phyloP scores from a whole-genome alignment of 2,797 vertebrate genomes.

The Adrianichthys oophorus region DNA sequence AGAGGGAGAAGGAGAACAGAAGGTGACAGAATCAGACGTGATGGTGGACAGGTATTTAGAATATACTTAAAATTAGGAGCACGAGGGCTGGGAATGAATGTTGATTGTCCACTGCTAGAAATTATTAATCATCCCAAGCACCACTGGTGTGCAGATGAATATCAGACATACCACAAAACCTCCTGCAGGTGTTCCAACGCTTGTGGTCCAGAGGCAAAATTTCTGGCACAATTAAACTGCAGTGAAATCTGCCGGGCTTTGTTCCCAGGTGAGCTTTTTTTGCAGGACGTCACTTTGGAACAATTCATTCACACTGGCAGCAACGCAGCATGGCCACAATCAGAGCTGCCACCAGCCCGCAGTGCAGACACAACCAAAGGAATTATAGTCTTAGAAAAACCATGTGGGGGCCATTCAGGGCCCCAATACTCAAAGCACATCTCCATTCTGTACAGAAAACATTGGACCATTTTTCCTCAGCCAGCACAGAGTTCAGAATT shows the following conservation, averaged over 20 bases:
- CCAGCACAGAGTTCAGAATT: conserved; percentile 36
- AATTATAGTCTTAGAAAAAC: conserved; percentile 70
- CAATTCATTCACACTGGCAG: conserved; percentile 67
- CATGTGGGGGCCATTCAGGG: conserved; percentile 57
- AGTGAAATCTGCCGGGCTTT: conserved; percentile 55
- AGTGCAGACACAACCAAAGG: conserved; percentile 62
- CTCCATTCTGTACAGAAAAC: conserved; percentile 49
- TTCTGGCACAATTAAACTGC: conserved; percentile 35
- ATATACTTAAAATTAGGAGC: conserved; percentile 28
- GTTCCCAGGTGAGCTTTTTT: conserved; percentile 69
- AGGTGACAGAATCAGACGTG: conserved; percentile 33
- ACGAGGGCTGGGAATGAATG: conserved; percentile 8
- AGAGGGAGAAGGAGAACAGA: conserved; percentile 24
- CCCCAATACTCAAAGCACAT: conserved; percentile 46
- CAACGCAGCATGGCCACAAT: conserved; percentile 59
- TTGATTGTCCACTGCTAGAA: conserved; percentile 33
- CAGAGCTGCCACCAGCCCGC: conserved; percentile 62
- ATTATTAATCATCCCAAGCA: conserved; percentile 45
- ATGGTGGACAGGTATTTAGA: conserved; percentile 46
- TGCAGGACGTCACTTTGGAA: conserved; percentile 69
- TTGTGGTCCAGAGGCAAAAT: conserved; percentile 40
- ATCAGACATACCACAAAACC: conserved; percentile 32
- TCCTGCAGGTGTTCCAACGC: conserved; percentile 32
- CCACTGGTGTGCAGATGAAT: conserved; percentile 27
- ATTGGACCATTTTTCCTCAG: conserved; percentile 52